Percentiles rank a stretch among this genome's conserved stretches.
phyloP scores from a whole-genome alignment of 2,888 invertebrate species.

The Apamea sordens region DNA sequence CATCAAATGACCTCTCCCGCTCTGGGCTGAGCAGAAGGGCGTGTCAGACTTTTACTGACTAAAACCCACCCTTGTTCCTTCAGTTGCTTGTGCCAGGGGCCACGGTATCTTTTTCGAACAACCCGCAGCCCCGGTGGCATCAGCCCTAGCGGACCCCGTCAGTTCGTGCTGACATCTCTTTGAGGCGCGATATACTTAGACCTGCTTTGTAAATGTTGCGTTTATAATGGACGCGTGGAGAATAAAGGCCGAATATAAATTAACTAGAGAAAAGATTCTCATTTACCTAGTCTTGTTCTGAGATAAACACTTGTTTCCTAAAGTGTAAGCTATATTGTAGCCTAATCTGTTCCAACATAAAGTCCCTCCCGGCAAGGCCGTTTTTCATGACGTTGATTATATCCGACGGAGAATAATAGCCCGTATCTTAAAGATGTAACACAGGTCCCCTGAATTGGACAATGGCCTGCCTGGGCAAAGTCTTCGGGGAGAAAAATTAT shows the following conservation, averaged over 20 bases:
- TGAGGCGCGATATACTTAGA: not conserved
- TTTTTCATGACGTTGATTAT: slow-evolving; percentile 55
- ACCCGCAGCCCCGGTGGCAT: no score
- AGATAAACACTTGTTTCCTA: not conserved
- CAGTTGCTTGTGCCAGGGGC: no score
- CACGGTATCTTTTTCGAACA: no score
- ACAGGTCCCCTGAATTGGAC: slow-evolving; percentile 28
- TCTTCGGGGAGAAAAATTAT: not conserved
- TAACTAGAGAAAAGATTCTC: not conserved
- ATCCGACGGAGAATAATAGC: slow-evolving; percentile 38
- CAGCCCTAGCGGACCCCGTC: no score
- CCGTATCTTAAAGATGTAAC: slow-evolving; percentile 6
- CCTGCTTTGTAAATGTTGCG: slow-evolving; percentile 17
- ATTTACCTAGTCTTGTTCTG: slow-evolving; percentile 9
- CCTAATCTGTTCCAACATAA: slow-evolving; percentile 15
- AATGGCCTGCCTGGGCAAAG: slow-evolving; percentile 2
- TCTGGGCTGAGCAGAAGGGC: no score
- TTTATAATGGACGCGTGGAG: slow-evolving; percentile 40
- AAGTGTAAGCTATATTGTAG: not conserved
- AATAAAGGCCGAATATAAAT: slow-evolving; percentile 31
- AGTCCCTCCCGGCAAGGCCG: slow-evolving; percentile 2
- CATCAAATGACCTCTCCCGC: no score
- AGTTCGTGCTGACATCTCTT: no score
- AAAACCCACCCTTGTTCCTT: no score
- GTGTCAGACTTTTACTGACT: no score